Conservation (phyloP, 1,140 invertebrate genomes). For the Nixonia krombeini region DNA sequence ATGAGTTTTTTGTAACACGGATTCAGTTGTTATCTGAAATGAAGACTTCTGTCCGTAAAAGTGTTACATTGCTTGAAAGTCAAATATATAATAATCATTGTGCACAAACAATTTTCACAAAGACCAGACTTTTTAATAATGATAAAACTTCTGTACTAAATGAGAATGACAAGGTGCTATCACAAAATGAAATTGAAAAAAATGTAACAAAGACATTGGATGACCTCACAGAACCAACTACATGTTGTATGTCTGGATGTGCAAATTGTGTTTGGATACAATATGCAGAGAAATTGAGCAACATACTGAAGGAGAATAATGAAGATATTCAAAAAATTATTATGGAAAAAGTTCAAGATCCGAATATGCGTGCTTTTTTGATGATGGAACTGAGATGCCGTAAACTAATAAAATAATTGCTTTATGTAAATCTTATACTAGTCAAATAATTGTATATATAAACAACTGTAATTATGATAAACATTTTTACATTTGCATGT, state of each 20-base stretch:
- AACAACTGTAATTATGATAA: too few species aligned
- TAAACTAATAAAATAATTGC: conserved; percentile 53
- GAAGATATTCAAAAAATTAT: conserved; percentile 81
- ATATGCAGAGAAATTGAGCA: conserved; percentile 87
- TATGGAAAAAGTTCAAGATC: conserved; percentile 83
- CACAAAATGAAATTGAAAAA: conserved; percentile 4
- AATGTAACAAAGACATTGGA: conserved; percentile 21
- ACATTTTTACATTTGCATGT: too few species aligned
- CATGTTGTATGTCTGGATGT: conserved; percentile 95
- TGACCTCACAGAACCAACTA: conserved; percentile 77
- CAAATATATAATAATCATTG: neutral
- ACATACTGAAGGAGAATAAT: conserved; percentile 79
- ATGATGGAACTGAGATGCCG: conserved; percentile 78
- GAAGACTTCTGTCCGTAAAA: neutral
- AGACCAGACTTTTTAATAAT: neutral
- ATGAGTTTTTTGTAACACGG: too few species aligned
- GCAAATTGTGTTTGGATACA: conserved; percentile 95
- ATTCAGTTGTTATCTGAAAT: neutral
- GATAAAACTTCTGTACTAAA: neutral
- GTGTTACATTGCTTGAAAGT: neutral
- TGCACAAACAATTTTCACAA: neutral
- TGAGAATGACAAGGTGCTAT: too few species aligned
- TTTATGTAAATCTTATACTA: too few species aligned
- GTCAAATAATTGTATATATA: too few species aligned
- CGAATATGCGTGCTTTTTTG: conserved; percentile 85